Percentiles rank a stretch among this genome's conserved stretches.
phyloP scores from a whole-genome alignment of 2,888 invertebrate genomes.

The Thymelicus acteon region DNA sequence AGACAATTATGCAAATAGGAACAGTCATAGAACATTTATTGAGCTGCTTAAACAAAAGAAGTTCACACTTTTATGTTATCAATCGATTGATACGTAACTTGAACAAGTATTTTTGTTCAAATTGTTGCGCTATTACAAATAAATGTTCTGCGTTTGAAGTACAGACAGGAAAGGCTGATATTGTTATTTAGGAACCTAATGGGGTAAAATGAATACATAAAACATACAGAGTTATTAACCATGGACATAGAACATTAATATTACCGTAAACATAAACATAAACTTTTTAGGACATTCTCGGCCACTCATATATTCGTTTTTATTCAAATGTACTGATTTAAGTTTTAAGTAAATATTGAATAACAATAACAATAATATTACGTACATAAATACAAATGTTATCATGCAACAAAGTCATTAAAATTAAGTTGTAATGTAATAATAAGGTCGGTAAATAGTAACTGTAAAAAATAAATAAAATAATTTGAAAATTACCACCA shows the following conservation, averaged over 20 bases:
- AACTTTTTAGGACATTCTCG: background rate
- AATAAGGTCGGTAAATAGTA: background rate
- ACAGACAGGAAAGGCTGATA: background rate
- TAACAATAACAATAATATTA: background rate
- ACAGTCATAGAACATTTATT: background rate
- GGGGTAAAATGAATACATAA: background rate
- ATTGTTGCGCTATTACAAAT: background rate
- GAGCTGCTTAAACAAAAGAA: background rate
- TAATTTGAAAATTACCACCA: slow-evolving; percentile 49
- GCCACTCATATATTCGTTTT: background rate
- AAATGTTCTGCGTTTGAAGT: background rate
- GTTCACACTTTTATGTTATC: no score
- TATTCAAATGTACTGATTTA: no score
- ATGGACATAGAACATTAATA: background rate
- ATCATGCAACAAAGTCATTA: slow-evolving; percentile 1
- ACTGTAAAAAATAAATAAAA: background rate
- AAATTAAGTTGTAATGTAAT: background rate
- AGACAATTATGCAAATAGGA: background rate
- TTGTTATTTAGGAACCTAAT: no score
- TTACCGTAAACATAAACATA: background rate
- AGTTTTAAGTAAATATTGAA: no score
- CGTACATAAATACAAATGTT: background rate
- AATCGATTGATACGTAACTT: no score
- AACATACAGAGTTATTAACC: background rate
- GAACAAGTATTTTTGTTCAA: no score